Evolutionary conservation across 2,888 invertebrate genomes (phyloP), one percentile per base, ranked within the genome.

Genomic region (Thecophora atra): DNA sequence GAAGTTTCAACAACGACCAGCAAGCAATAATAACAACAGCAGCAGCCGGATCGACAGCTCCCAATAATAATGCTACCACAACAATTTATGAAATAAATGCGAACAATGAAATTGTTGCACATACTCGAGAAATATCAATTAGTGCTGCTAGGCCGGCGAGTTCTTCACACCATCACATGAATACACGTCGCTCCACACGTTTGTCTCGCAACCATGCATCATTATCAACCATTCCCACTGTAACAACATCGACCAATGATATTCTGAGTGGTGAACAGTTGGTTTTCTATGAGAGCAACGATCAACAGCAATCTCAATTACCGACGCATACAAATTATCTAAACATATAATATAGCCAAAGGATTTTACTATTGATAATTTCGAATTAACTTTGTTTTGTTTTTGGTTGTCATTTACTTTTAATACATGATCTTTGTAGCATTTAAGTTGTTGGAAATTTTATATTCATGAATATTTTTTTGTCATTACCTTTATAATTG

Each of bases 231-330:
- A 30, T 74, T 17, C 74, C 77, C 7, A 74, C 75, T 17, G 73
- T 76, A 0, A 76, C 75, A 42, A 76, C 76, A 26, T 72, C 74
- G 19, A 71, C 74, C 15, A 74, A 73, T 26, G 76, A 76, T 24
- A 65, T 74, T 8, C 30, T 74, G 11, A 4, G 63, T n/a, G 65
- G 71, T 3, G 75, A 77, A 24, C 74, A 77, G 6, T 58, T 78
- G 75, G 66, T 78, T 56, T 77, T 75, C 58, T 77, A 75, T 63
- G 77, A 76, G 62, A 71, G 76, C 2, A 76, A 77, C 15, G 76
- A 76, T 13, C 77, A 76, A 42, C 77, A 77, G 17, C 76, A 73
- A 42, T 75, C 75, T 37, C 75, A 74, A 70, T 54, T 66, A 58
- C 24, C 58, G 13, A 60, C 65, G 47, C 51, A 65, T 21, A 30